A percentile compares a stretch with the other conserved stretches of the same genome.
Conservation (phyloP, 2,113 vertebrate species). For the Platysteira castanea region DNA sequence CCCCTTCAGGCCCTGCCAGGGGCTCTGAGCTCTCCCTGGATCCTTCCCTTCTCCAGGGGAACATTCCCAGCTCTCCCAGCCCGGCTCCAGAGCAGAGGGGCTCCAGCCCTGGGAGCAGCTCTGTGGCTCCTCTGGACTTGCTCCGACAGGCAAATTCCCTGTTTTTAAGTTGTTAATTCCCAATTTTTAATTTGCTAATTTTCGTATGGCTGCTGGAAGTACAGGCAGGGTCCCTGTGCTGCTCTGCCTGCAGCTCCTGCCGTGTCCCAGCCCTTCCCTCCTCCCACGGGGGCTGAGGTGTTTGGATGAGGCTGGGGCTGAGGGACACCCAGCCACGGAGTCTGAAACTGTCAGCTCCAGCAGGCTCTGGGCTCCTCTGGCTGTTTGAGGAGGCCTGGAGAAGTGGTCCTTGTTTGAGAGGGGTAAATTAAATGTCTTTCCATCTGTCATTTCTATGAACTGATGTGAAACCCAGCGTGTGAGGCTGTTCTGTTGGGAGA, state of each 20-base stretch:
- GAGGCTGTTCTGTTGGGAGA: neutral
- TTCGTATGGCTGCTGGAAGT: fast-evolving
- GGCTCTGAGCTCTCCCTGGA: neutral
- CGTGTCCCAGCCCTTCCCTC: neutral
- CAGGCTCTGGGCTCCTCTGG: fast-evolving
- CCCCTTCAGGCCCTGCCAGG: neutral
- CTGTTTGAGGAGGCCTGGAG: neutral
- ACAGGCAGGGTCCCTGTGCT: fast-evolving
- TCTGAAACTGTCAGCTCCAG: neutral
- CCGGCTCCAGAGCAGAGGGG: neutral
- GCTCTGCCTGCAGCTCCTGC: neutral
- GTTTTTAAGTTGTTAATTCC: fast-evolving
- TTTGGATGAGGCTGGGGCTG: fast-evolving
- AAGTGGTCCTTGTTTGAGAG: neutral
- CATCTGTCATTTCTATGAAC: neutral
- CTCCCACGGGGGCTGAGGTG: fast-evolving
- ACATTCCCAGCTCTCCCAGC: neutral
- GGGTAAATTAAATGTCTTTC: neutral
- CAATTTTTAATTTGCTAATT: no score
- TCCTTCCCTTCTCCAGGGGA: neutral
- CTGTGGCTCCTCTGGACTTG: fast-evolving
- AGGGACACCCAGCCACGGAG: fast-evolving
- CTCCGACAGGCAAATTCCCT: fast-evolving
- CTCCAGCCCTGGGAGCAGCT: neutral
- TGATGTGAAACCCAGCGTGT: fast-evolving